These are phyloP conservation scores for Neolamprologus devosi DNA, from an alignment of 2,113 vertebrate species.

Conservation along the genomic window DNA sequence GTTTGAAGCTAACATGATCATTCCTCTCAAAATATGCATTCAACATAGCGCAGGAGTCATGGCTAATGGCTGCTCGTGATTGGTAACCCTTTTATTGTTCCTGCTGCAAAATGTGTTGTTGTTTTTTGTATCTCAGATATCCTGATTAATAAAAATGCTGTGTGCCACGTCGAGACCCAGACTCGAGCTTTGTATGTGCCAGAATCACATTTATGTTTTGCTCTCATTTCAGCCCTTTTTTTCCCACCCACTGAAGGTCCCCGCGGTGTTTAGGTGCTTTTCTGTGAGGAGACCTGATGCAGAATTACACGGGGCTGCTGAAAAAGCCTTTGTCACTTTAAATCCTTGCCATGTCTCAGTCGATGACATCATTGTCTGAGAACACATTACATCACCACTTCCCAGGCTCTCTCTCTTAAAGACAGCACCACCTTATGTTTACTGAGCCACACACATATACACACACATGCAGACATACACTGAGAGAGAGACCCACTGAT, in stretches of 20 bases:
- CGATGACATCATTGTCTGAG: conserved; percentile 80
- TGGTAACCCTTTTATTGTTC: conserved; percentile 25
- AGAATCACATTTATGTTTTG: background rate
- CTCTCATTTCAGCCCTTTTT: background rate
- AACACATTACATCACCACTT: conserved; percentile 81
- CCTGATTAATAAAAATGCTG: conserved; percentile 46
- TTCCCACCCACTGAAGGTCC: background rate
- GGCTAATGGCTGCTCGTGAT: background rate
- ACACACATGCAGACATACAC: background rate
- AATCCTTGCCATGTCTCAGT: conserved; percentile 66
- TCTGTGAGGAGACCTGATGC: conserved; percentile 41
- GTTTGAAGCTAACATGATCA: conserved; percentile 22
- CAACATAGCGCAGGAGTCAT: background rate
- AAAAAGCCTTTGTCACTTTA: conserved; percentile 71
- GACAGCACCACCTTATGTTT: conserved; percentile 67
- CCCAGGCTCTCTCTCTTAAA: conserved; percentile 68
- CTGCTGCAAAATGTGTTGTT: conserved; percentile 22
- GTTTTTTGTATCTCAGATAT: conserved; percentile 31
- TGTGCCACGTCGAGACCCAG: background rate
- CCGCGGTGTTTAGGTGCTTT: conserved; percentile 18
- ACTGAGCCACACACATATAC: conserved; percentile 27
- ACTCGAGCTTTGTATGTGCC: background rate
- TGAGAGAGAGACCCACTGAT: conserved; percentile 29
- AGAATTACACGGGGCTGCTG: conserved; percentile 37
- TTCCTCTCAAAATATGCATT: conserved; percentile 23